A percentile compares a stretch with the other conserved stretches of the same genome.
phyloP scores from a whole-genome alignment of 2,888 invertebrate species.

The Plagodis dolabraria region DNA sequence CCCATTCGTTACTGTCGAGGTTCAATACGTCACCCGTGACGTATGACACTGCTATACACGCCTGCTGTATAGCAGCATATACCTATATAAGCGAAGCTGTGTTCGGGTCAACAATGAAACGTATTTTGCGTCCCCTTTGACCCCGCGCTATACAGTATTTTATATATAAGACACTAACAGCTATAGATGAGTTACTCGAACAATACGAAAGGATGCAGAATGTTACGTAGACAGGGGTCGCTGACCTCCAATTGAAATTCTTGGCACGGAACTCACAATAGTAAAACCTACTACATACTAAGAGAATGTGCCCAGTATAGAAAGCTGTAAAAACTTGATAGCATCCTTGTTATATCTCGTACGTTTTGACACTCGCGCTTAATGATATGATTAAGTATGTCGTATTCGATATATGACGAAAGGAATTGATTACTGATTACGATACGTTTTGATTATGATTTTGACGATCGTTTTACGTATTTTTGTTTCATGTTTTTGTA shows the following conservation, averaged over 20 bases:
- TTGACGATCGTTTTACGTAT: too few species aligned
- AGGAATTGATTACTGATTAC: neutral
- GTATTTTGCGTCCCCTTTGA: conserved; percentile 4
- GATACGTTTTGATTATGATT: neutral
- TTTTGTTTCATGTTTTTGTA: too few species aligned
- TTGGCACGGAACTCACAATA: conserved; percentile 19
- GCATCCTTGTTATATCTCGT: conserved; percentile 21
- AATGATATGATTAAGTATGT: conserved; percentile 1
- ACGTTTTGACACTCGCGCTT: conserved; percentile 1
- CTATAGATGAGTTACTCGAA: conserved; percentile 5
- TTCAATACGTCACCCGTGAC: too few species aligned
- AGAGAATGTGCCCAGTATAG: conserved; percentile 19
- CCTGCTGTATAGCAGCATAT: too few species aligned
- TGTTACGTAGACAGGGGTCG: conserved; percentile 18
- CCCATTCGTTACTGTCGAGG: too few species aligned
- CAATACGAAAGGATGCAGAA: conserved; percentile 16
- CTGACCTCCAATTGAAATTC: conserved; percentile 18
- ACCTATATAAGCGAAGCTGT: neutral
- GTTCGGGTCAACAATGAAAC: conserved; percentile 1
- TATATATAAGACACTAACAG: conserved; percentile 12
- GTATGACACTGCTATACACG: too few species aligned
- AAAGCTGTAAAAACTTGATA: conserved; percentile 21
- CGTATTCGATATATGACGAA: neutral
- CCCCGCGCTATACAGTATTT: neutral
- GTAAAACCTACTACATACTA: conserved; percentile 8